Evolutionary conservation across 2,797 vertebrate genomes (phyloP), one percentile per base, ranked within the genome.

Genomic region (Acipenser oxyrinchus): DNA sequence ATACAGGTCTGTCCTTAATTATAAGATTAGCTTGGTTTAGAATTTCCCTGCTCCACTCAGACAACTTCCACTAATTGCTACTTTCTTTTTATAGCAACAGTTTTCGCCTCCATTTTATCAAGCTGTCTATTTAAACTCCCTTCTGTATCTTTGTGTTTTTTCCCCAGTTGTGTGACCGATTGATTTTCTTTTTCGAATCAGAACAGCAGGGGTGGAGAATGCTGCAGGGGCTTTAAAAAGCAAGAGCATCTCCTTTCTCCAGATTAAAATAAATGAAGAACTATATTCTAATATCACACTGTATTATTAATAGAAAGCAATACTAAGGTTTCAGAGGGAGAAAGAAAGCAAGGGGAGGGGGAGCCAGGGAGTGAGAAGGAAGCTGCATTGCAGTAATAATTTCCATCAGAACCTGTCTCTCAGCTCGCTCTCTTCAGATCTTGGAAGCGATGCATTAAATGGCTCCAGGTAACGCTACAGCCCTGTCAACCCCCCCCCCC

Each of bases 61-160:
- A 85, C 81, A 78, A 85, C 84, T 86, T 85, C 83, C 82, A 82
- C 83, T 87, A 84, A 87, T 88, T 83, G 84, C 84, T 81, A 74
- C 72, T 74, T 86, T 64, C 71, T 78, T 83, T 83, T 75, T 86
- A 85, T 82, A 85, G 82, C 74, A 86, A 73, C 78, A 77, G 75
- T 77, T 77, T 71, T 64, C 8, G 9, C 75, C 75, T 83, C 71
- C 70, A 74, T 79, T 83, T 78, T 60, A 72, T 73, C 76, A 73
- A 71, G 68, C 69, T 72, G 74, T 71, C 60, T 68, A 76, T 77
- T 74, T 73, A 70, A 62, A 63, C 67, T 62, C 70, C 74, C 70
- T 74, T 76, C 10, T n/a, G 6, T 62, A 9, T 10, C 52, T 55
- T n/a, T 55, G 9, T 55, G 4, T 18, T 48, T 8, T 62, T 10